These are phyloP conservation scores for Anomalospiza imberbis DNA, from an alignment of 2,797 vertebrate genomes.

Conservation along the genomic window DNA sequence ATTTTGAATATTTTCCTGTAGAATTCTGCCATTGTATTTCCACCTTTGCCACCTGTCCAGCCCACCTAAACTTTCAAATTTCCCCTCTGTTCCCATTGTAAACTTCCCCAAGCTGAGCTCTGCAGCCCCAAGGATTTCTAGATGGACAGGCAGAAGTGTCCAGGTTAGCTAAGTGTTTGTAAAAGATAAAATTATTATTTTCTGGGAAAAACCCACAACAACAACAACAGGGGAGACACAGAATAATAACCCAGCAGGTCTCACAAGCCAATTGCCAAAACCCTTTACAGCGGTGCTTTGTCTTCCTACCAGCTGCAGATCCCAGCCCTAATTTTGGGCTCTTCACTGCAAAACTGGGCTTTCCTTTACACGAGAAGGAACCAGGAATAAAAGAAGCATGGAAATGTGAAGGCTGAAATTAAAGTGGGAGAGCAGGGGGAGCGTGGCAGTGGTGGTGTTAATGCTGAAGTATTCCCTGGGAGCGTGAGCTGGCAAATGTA, in stretches of 20 bases:
- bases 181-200: conserved; percentile 67
- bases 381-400: background rate
- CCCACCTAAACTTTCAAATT: background rate
- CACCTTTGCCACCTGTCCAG: background rate
- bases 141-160: background rate
- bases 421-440: conserved; percentile 21
- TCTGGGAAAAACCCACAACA: background rate
- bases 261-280: conserved; percentile 56
- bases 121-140: conserved; percentile 32
- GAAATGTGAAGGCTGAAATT: background rate
- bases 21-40: background rate
- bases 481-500: conserved; percentile 70
- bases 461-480: conserved; percentile 71
- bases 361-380: conserved; percentile 23
- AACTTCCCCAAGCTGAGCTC: background rate
- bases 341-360: conserved; percentile 31
- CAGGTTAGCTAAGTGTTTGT: conserved; percentile 58
- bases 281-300: conserved; percentile 9
- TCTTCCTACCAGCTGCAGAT: conserved; percentile 26
- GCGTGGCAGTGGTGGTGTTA: conserved; percentile 51
- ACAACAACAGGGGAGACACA: background rate
- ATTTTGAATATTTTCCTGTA: background rate
- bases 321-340: conserved; percentile 30
- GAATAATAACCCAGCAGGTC: conserved; percentile 34
- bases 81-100: background rate